These are phyloP conservation scores for Azemiops feae DNA, from an alignment of 2,113 vertebrate species.

Conservation along the genomic window DNA sequence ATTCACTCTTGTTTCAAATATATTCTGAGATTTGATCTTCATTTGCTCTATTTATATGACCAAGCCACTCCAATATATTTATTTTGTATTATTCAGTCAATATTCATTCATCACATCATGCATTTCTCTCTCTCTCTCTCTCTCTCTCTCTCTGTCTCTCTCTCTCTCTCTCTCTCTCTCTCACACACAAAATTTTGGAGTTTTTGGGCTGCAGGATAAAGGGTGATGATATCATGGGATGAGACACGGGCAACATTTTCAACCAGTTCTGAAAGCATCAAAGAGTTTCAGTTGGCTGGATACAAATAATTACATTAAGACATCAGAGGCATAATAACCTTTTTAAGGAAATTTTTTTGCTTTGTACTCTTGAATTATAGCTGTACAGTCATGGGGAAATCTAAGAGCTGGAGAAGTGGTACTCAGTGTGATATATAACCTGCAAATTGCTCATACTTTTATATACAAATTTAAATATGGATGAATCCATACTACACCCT, in stretches of 20 bases:
- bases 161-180: too few species aligned
- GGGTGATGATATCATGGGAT: background rate
- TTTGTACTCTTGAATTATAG: background rate
- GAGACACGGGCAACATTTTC: background rate
- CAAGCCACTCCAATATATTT: background rate
- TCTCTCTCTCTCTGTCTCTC: too few species aligned
- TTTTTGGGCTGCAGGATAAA: background rate
- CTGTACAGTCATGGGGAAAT: background rate
- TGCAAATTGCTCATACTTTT: background rate
- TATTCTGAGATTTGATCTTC: background rate
- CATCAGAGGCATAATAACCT: background rate
- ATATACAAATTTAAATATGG: background rate
- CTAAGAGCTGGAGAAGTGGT: background rate
- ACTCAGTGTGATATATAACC: background rate
- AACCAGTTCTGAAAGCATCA: background rate
- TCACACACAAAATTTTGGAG: too few species aligned
- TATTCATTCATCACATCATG: background rate
- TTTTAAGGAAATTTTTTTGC: background rate
- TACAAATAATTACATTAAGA: background rate
- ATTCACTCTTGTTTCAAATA: background rate
- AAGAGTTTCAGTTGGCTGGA: background rate
- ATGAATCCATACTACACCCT: background rate
- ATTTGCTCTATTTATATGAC: background rate
- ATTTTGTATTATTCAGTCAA: background rate
- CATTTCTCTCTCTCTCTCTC: background rate